phyloP scores from a whole-genome alignment of 2,888 invertebrate species.

The Leptarthrus brevirostris region DNA sequence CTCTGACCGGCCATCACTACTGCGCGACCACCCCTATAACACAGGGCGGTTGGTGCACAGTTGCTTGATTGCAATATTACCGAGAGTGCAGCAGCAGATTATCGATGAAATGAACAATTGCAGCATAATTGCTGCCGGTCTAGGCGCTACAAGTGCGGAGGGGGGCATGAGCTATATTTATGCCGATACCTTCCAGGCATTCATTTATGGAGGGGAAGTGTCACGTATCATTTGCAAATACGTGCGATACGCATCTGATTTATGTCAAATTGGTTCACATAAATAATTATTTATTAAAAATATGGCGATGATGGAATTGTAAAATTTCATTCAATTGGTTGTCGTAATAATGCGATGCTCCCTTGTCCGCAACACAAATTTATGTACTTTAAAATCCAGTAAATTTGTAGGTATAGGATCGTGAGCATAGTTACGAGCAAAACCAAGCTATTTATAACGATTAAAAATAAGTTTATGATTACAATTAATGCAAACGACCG shows the following conservation, averaged over 20 bases:
- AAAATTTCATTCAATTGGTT: no score
- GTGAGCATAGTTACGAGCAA: no score
- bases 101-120: conserved; percentile 47
- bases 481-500: no score
- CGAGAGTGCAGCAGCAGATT: background rate
- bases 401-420: no score
- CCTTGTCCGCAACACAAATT: no score
- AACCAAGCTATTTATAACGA: no score
- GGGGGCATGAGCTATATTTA: background rate
- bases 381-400: no score
- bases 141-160: background rate
- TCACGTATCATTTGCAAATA: conserved; percentile 28
- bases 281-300: no score
- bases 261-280: background rate
- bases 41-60: background rate
- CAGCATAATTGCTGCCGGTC: conserved; percentile 38
- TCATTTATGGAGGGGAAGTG: conserved; percentile 14
- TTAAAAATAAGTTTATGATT: no score
- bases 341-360: no score
- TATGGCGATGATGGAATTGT: no score
- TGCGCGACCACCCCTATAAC: background rate
- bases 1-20: background rate
- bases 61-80: conserved; percentile 9
- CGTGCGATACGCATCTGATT: conserved; percentile 44
- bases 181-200: conserved; percentile 17